Conservation (phyloP, 2,797 vertebrate species). For the Delichon dasypus region DNA sequence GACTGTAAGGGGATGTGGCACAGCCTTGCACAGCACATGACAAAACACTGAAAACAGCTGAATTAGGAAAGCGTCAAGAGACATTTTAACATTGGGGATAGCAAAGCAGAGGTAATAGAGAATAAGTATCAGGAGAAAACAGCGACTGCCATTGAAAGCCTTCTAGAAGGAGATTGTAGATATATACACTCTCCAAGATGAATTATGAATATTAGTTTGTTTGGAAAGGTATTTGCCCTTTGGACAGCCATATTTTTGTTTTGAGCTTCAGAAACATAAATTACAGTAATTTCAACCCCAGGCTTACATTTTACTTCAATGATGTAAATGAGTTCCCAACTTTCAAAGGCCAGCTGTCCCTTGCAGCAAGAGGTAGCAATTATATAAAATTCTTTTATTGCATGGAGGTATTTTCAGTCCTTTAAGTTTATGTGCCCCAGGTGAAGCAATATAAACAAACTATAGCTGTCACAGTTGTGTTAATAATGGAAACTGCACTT, state of each 20-base stretch:
- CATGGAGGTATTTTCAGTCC: constrained; percentile 44
- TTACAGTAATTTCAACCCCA: constrained; percentile 55
- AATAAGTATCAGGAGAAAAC: background rate
- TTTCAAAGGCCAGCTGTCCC: constrained; percentile 58
- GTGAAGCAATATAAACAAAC: constrained; percentile 22
- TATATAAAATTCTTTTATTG: constrained; percentile 54
- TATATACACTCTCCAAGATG: background rate
- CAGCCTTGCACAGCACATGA: background rate
- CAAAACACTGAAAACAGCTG: background rate
- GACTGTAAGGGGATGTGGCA: too few relatives aligned
- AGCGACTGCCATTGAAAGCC: background rate
- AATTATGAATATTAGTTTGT: constrained; percentile 30
- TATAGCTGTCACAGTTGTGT: constrained; percentile 6
- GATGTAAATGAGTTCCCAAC: constrained; percentile 41
- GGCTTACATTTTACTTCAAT: constrained; percentile 61
- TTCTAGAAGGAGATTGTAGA: background rate
- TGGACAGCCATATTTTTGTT: constrained; percentile 54
- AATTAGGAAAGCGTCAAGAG: background rate
- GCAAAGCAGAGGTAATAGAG: background rate
- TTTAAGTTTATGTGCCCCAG: constrained; percentile 54
- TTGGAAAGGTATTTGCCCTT: constrained; percentile 66
- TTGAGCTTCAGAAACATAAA: constrained; percentile 56
- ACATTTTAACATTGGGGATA: background rate
- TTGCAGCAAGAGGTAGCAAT: constrained; percentile 66
- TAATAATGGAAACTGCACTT: constrained; percentile 42